Percentiles rank a stretch among this genome's conserved stretches.
Evolutionary conservation across 92 coral and sea anemone genomes (phyloP).

Genomic region (Heliopora coerulea): DNA sequence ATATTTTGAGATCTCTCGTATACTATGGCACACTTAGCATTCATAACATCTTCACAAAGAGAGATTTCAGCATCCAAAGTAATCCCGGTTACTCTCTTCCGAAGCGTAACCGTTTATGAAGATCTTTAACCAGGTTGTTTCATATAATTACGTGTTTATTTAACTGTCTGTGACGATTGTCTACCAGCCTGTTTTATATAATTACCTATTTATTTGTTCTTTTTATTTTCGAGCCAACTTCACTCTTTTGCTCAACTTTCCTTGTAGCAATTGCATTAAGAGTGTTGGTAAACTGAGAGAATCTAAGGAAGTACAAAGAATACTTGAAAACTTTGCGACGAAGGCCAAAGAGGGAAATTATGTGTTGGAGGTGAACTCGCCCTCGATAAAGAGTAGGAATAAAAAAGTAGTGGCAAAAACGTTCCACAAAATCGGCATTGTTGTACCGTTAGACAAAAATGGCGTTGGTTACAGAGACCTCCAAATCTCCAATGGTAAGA

Average conservation of each 20-base stretch:
- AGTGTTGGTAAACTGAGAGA: constrained; percentile 58
- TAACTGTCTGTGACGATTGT: no score
- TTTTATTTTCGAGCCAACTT: no score
- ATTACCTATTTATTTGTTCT: background rate
- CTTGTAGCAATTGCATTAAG: constrained; percentile 64
- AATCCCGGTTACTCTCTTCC: no score
- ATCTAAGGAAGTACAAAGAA: constrained; percentile 52
- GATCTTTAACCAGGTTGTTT: no score
- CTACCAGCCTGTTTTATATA: background rate
- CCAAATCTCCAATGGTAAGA: constrained; percentile 80
- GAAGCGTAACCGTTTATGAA: no score
- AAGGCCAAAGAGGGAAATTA: constrained; percentile 68
- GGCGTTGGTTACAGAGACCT: constrained; percentile 95
- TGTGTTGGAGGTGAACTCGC: constrained; percentile 51
- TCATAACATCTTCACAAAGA: no score
- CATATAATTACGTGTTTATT: no score
- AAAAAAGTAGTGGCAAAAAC: constrained; percentile 83
- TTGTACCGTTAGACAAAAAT: constrained; percentile 83
- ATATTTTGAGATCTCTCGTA: no score
- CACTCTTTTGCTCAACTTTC: background rate
- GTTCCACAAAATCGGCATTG: constrained; percentile 94
- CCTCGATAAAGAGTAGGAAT: constrained; percentile 82
- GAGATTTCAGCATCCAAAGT: no score
- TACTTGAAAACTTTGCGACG: constrained; percentile 55
- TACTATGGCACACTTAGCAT: no score